Evolutionary conservation across 1,140 invertebrate genomes (phyloP).

Genomic region (Alviniconcha marisindica): DNA sequence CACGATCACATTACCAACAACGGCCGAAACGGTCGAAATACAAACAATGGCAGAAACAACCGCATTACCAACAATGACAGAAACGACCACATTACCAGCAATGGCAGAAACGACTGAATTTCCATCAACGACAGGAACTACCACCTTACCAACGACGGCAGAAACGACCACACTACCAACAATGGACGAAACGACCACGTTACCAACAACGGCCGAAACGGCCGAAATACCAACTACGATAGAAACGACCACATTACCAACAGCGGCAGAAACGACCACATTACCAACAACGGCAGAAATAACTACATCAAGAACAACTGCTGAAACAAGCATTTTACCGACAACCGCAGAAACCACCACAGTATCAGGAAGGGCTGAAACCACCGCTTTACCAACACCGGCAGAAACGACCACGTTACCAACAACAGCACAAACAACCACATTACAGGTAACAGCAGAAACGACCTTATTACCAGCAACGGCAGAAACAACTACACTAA

Average conservation of each 20-base stretch:
- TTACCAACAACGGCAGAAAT: not conserved
- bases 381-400: no score
- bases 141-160: no score
- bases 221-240: no score
- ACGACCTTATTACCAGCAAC: not conserved
- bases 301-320: not conserved
- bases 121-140: not conserved
- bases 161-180: no score
- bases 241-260: no score
- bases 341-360: not conserved
- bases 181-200: no score
- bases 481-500: constrained; percentile 9
- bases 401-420: not conserved
- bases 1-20: no score
- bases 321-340: constrained; percentile 3
- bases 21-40: not conserved
- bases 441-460: not conserved
- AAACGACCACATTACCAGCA: not conserved
- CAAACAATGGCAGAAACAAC: not conserved
- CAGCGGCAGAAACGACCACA: no score
- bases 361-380: not conserved
- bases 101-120: not conserved
- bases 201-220: no score
- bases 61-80: not conserved
- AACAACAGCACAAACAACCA: not conserved